A percentile compares a stretch with the other conserved stretches of the same genome.
phyloP scores from a whole-genome alignment of 1,140 invertebrate species.

The Diuraphis noxia region DNA sequence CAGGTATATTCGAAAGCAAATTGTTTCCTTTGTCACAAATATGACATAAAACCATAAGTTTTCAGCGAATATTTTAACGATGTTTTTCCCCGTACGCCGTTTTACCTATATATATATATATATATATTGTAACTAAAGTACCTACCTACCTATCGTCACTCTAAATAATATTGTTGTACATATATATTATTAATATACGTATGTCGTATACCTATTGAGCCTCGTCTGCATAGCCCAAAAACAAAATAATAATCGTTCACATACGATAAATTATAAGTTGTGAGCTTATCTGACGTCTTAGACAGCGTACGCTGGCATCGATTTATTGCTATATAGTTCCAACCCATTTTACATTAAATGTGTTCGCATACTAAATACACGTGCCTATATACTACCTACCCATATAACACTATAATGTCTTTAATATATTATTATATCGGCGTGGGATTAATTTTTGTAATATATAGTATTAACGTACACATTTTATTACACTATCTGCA shows the following conservation, averaged over 20 bases:
- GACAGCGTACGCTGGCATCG: background rate
- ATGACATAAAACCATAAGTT: background rate
- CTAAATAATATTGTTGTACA: no score
- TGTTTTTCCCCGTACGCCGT: background rate
- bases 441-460: background rate
- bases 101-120: background rate
- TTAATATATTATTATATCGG: background rate
- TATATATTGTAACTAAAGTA: background rate
- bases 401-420: no score
- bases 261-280: background rate
- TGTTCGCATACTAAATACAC: background rate
- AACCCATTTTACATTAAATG: no score
- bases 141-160: no score
- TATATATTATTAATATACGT: no score
- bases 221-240: no score
- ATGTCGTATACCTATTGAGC: no score
- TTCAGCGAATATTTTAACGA: background rate
- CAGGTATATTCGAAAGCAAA: background rate
- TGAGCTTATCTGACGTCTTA: background rate
- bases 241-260: background rate
- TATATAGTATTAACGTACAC: no score
- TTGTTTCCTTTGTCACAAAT: slow-evolving; percentile 7
- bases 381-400: no score
- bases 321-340: background rate
- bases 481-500: no score